Evolutionary conservation across 2,113 vertebrate species (phyloP).

Genomic region (Oreochromis niloticus): DNA sequence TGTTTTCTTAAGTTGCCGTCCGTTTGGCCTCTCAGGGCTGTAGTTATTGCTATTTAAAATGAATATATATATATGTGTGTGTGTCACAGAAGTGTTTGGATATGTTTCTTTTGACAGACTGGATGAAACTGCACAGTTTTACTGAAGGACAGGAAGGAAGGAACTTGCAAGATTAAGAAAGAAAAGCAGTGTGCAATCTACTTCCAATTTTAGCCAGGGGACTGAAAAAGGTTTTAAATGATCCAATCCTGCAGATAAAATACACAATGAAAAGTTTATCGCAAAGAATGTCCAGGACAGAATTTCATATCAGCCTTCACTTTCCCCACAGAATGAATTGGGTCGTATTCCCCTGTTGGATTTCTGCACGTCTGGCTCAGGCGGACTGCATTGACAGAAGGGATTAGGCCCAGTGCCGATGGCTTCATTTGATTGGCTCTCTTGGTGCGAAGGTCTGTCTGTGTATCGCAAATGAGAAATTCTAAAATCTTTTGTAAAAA

Average conservation of each 20-base stretch:
- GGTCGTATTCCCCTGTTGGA: conserved; percentile 1
- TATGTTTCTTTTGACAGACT: not conserved
- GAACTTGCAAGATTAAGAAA: not conserved
- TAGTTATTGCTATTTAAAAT: not conserved
- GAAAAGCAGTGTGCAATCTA: not conserved
- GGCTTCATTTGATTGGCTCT: conserved; percentile 30
- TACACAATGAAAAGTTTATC: conserved; percentile 24
- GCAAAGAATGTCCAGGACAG: not conserved
- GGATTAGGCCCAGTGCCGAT: conserved; percentile 36
- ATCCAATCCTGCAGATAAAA: conserved; percentile 15
- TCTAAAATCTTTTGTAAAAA: not conserved
- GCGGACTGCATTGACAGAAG: not conserved
- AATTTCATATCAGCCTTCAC: conserved; percentile 5
- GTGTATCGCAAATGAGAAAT: not conserved
- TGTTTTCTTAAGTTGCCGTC: not conserved
- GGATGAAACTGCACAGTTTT: not conserved
- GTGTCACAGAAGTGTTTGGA: not conserved
- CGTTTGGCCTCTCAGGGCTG: not conserved
- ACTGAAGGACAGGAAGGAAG: not conserved
- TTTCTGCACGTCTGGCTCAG: not conserved
- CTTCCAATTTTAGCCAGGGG: not conserved
- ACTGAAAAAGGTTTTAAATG: not conserved
- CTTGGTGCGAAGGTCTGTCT: not conserved
- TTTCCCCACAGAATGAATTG: not conserved
- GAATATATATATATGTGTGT: not conserved